Evolutionary conservation across 2,888 invertebrate genomes (phyloP).

Genomic region (Melanchra persicariae): DNA sequence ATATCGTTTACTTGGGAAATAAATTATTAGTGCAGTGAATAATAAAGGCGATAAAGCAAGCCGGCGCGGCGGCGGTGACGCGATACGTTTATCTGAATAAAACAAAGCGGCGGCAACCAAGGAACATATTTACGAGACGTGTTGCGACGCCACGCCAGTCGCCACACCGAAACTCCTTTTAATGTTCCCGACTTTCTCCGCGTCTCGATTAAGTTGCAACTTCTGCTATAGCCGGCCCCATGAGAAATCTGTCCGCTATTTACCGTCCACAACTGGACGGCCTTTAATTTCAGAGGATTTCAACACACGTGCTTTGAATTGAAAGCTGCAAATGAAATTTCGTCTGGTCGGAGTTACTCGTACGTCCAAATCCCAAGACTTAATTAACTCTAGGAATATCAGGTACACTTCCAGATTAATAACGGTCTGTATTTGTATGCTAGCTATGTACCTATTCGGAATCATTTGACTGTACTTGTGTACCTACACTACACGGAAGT

Average conservation of each 20-base stretch:
- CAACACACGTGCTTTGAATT: conserved; percentile 69
- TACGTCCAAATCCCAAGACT: conserved; percentile 34
- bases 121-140: conserved; percentile 70
- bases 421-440: conserved; percentile 13
- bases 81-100: conserved; percentile 73
- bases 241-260: conserved; percentile 72
- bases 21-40: conserved; percentile 70
- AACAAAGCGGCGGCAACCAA: conserved; percentile 64
- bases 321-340: conserved; percentile 59
- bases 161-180: conserved; percentile 65
- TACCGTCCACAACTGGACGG: conserved; percentile 62
- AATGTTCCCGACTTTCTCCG: conserved; percentile 69
- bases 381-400: conserved; percentile 34
- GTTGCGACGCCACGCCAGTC: conserved; percentile 63
- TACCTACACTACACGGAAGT: not conserved
- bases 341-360: conserved; percentile 42
- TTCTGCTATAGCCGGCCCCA: conserved; percentile 63
- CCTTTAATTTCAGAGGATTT: conserved; percentile 73
- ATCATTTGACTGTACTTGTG: conserved; percentile 14
- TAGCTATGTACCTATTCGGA: not conserved
- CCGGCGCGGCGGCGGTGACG: conserved; percentile 65
- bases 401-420: conserved; percentile 29
- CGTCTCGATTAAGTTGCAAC: conserved; percentile 71
- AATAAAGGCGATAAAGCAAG: conserved; percentile 68
- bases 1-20: conserved; percentile 48